Evolutionary conservation across 2,888 invertebrate species (phyloP), one percentile per base, ranked within the genome.

Genomic region (Bedellia somnulentella): DNA sequence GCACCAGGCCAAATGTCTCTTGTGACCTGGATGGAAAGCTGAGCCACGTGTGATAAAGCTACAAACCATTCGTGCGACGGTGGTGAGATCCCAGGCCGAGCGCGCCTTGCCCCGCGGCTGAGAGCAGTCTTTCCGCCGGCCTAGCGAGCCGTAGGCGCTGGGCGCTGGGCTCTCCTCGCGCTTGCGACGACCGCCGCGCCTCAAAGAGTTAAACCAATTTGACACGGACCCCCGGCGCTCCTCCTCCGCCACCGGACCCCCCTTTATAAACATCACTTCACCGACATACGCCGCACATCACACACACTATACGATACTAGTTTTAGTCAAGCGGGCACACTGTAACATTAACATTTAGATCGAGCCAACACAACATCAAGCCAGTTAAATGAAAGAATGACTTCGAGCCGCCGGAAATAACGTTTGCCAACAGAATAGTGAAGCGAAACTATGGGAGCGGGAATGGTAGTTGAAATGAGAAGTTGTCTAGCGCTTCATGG

Each of bases 161-260:
- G 71, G 64, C 22, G 58, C 60, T 27, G 56, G 52, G 35, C 48
- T 45, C 37, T 73, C 68, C 42, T 75, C 70, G 27, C 71, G 66
- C 46, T 70, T 66, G 36, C 76, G 63, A 31, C 75, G 57, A 29
- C 71, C 61, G 61, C 80, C 57, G 40, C 89, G 81, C 45, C 87
- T 82, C 52, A 89, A 57, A 38, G 89, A 89, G 40, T 85, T 86
- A 62, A 89, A 89, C 89, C 89, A 90, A 59, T 85, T 87, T 43
- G 85, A 81, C 36, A 87, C 83, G 43, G 84, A 84, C 45, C 83
- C 82, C 39, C 83, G 82, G 44, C 83, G 80, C 55, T 83, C 82
- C 42, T 82, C 76, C 44, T 79, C 68, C 53, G 63, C 46, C 44
- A 54, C 62, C 42, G 67, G 63, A 48, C 61, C 71, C 44, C 60